Base-by-base conservation (phyloP, 1,140 invertebrate genomes). In the Cydia pomonella region DNA sequence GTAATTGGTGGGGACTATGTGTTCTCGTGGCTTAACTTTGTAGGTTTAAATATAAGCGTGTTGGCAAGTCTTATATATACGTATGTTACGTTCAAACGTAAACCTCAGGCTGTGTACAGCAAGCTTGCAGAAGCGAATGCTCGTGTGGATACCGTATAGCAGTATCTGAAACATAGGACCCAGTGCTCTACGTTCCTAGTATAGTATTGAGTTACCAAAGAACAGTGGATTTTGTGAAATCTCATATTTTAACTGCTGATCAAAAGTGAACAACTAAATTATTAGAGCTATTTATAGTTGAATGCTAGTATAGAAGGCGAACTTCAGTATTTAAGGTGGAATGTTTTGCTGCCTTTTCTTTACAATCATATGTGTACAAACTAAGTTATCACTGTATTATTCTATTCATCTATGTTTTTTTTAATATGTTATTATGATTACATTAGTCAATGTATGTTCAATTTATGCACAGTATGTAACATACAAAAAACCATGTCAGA, bases 1-100 rank as follows among this genome's bases (percentile, higher is more conserved):
- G 95, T 99, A 27, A 97, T 99, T 74, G 98, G 98, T 63, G 98
- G 98, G 13, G 99, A 99, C 93, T 99, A 99, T 92, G 95, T 99
- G 66, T 99, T 99, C 88, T 96, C 96, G 3, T 96, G 95, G 95
- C 91, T 97, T 25, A 99, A 99, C 90, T 99, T 99, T 93, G 93
- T 98, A 77, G 99, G 99, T 12, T 95, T 92, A n/a, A 92, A 91
- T 81, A 90, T 92, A 23, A 92, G 90, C 85, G 87, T 92, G 1
- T 72, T 90, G 38, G 89, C 87, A 25, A 92, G 91, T 76, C 80
- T 92, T 18, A 74, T 89, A 47, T 92, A 92, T 74, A 92, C 91
- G 27, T 91, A 91, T 85, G 88, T 92, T 5, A 91, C 89, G 73
- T 91, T 92, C 76, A 92, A 91, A 77, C 82, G 89, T 73, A 91